phyloP scores from a whole-genome alignment of 2,888 invertebrate genomes.

The Cerastoderma edule region DNA sequence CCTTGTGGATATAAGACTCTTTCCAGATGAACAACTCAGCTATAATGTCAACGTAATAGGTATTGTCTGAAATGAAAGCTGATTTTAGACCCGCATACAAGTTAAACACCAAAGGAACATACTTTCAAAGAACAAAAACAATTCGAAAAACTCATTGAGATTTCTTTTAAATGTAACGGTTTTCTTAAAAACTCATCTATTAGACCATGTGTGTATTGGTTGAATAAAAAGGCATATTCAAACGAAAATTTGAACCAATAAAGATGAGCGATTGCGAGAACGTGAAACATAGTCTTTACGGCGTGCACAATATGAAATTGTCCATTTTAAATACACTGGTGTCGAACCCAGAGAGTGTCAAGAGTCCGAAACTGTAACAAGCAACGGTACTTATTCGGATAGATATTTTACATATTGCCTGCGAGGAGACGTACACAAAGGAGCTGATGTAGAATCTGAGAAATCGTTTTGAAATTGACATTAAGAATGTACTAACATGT shows the following conservation, averaged over 20 bases:
- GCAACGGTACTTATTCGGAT: too few relatives aligned
- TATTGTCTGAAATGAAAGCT: neutral
- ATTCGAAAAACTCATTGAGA: neutral
- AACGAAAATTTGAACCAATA: too few relatives aligned
- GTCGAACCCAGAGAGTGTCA: too few relatives aligned
- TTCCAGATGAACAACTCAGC: conserved; percentile 44
- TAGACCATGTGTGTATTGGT: neutral
- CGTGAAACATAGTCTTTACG: too few relatives aligned
- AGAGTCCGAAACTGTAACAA: too few relatives aligned
- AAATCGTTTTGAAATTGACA: too few relatives aligned
- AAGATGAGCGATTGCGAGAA: too few relatives aligned
- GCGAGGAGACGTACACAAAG: neutral
- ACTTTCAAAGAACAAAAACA: neutral
- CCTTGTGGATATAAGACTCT: conserved; percentile 42
- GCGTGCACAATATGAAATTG: too few relatives aligned
- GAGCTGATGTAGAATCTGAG: neutral
- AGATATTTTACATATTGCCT: too few relatives aligned
- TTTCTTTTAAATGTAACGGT: neutral
- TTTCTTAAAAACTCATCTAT: neutral
- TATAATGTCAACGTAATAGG: conserved; percentile 52
- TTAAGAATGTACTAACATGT: too few relatives aligned
- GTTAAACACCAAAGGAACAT: neutral
- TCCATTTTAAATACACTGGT: too few relatives aligned
- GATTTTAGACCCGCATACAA: neutral
- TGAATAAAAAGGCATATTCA: neutral